These are phyloP conservation scores for Pseudomyrmex sp. DNA, from an alignment of 1,140 invertebrate species.

Conservation along the genomic window DNA sequence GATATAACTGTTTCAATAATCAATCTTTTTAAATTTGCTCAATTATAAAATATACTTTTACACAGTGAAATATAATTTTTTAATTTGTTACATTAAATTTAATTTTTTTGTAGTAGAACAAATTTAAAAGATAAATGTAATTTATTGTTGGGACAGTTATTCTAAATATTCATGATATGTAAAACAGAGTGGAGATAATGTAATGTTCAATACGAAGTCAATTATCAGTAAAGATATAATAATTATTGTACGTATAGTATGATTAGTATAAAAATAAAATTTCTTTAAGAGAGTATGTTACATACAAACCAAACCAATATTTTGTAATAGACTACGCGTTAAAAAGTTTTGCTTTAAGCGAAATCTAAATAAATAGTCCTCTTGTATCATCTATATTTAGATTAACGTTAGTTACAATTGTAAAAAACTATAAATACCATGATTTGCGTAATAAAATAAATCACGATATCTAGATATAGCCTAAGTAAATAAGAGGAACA, in stretches of 20 bases:
- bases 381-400: background rate
- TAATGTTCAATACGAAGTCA: slow-evolving; percentile 56
- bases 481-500: background rate
- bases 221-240: slow-evolving; percentile 43
- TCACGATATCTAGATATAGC: too few species aligned
- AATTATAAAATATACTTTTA: too few species aligned
- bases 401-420: background rate
- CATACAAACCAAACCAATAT: background rate
- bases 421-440: slow-evolving; percentile 23
- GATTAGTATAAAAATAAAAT: slow-evolving; percentile 8
- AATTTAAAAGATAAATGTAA: too few species aligned
- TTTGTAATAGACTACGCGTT: background rate
- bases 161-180: background rate
- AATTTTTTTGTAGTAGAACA: too few species aligned
- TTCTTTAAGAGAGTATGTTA: background rate
- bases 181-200: slow-evolving; percentile 40
- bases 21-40: too few species aligned
- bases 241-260: slow-evolving; percentile 28
- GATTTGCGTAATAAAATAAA: slow-evolving; percentile 18
- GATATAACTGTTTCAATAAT: background rate
- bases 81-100: too few species aligned
- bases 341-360: background rate
- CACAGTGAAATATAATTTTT: too few species aligned
- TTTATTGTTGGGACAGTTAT: too few species aligned
- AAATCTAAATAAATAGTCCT: background rate